Conservation (phyloP, 2,797 vertebrate species). For the Fistularia commersonii region DNA sequence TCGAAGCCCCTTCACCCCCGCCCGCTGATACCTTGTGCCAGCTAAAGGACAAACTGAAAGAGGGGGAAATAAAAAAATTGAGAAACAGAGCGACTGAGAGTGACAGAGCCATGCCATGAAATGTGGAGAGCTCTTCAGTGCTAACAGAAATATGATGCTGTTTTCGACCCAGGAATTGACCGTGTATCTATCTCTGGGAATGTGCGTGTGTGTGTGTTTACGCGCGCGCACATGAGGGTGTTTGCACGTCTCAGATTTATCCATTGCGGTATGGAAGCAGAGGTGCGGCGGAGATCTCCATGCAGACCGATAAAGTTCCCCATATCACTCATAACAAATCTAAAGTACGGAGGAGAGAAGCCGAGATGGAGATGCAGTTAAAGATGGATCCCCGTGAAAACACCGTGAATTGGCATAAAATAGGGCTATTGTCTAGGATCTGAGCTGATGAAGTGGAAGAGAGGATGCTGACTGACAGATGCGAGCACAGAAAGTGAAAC, state of each 20-base stretch:
- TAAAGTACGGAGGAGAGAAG: neutral
- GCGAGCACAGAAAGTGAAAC: constrained; percentile 13
- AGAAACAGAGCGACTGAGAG: constrained; percentile 13
- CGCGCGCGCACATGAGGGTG: too few relatives aligned
- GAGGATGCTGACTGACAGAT: constrained; percentile 22
- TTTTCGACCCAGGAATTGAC: constrained; percentile 63
- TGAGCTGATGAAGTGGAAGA: constrained; percentile 6
- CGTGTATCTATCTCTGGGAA: constrained; percentile 30
- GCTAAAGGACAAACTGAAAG: constrained; percentile 68
- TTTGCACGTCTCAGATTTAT: constrained; percentile 50
- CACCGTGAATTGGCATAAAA: constrained; percentile 23
- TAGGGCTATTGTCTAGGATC: constrained; percentile 4
- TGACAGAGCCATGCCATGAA: constrained; percentile 22
- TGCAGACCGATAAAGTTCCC: constrained; percentile 57
- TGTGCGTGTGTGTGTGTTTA: constrained; percentile 10
- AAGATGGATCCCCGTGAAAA: constrained; percentile 8
- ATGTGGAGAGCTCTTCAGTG: constrained; percentile 58
- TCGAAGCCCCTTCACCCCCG: constrained; percentile 21
- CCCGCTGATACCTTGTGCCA: constrained; percentile 42
- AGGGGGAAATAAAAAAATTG: constrained; percentile 10
- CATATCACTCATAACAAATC: constrained; percentile 40
- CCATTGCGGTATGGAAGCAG: constrained; percentile 43
- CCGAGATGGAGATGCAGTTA: neutral
- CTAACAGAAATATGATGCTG: constrained; percentile 66
- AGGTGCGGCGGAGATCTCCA: neutral